Evolutionary conservation across 2,888 invertebrate genomes (phyloP), one percentile per base, ranked within the genome.

Genomic region (Eurytoma californica): DNA sequence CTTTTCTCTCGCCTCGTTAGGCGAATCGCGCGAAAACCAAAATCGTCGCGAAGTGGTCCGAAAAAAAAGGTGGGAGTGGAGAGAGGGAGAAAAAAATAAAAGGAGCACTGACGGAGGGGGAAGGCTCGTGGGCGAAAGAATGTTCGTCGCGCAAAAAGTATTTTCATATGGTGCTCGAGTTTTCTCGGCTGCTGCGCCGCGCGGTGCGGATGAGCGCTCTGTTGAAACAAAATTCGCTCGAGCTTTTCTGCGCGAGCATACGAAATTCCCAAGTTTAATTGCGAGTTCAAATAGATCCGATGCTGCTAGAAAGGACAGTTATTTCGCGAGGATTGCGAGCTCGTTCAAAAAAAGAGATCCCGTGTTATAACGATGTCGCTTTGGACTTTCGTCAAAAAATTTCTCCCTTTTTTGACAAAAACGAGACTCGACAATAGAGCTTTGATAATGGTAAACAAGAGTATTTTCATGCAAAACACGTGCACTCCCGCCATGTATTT

Each of bases 141-240:
- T 55, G 68, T 61, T 39, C 51, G 51, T n/a, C 20, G 18, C 39
- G 14, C 2, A 63, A 63, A 77, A 77, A 65, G 69, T 80, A 67
- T 78, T 65, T 69, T 80, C 80, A 82, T 79, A 80, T 80, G 82
- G 82, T 82, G 80, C 80, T 76, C 65, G 65, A 74, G 61, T 57
- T 60, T 28, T 39, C 14, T 65, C n/a, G 49, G 65, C 4, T 72
- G 51, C 55, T 28, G 20, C 20, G 20, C 14, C 12, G 14, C 14
- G 60, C 28, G 24, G 58, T 13, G 60, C 28, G 24, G 58, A 20
- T 28, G 57, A 13, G 39, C 39, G 39, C 5, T 39, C 39, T 39
- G 39, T 39, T 39, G 39, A 39, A 39, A 39, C 3, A 39, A 39
- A 39, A 7, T 39, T 39, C 39, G 39, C 4, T 2, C 39, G 39